Conservation (phyloP, 1,140 invertebrate genomes). For the Vanessa tameamea region DNA sequence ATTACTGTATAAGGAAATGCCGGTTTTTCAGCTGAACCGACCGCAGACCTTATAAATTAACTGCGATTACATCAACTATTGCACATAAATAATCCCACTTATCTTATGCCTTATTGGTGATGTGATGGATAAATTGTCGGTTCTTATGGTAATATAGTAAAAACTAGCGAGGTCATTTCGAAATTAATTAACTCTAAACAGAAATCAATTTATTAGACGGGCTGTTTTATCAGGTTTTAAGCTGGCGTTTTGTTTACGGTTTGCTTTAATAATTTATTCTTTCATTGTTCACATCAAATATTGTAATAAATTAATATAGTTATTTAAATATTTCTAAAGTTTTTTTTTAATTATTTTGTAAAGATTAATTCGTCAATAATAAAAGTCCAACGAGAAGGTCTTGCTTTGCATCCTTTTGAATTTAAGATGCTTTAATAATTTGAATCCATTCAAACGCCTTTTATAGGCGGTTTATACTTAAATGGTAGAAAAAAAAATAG, state of each 20-base stretch:
- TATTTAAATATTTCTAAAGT: too few species aligned
- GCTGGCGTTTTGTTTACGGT: not conserved
- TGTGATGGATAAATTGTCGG: slow-evolving; percentile 24
- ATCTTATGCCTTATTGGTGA: slow-evolving; percentile 23
- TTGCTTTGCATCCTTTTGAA: too few species aligned
- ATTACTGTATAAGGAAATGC: slow-evolving; percentile 15
- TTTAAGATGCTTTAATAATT: too few species aligned
- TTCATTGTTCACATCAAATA: too few species aligned
- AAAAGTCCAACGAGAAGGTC: too few species aligned
- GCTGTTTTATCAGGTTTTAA: not conserved
- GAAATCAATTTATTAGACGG: not conserved
- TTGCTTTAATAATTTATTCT: too few species aligned
- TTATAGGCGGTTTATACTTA: too few species aligned
- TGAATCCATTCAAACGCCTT: too few species aligned
- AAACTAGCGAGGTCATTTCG: not conserved
- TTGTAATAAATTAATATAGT: too few species aligned
- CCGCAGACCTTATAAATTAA: slow-evolving; percentile 40
- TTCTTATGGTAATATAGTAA: slow-evolving; percentile 10
- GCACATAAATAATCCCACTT: slow-evolving; percentile 40
- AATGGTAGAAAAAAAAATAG: too few species aligned
- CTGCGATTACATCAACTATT: slow-evolving; percentile 41
- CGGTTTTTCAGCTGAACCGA: slow-evolving; percentile 21
- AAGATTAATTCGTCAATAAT: too few species aligned
- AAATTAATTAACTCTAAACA: not conserved
- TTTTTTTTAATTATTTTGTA: too few species aligned